A percentile compares a stretch with the other conserved stretches of the same genome.
phyloP scores from a whole-genome alignment of 2,113 vertebrate species.

The Xyrauchen texanus region DNA sequence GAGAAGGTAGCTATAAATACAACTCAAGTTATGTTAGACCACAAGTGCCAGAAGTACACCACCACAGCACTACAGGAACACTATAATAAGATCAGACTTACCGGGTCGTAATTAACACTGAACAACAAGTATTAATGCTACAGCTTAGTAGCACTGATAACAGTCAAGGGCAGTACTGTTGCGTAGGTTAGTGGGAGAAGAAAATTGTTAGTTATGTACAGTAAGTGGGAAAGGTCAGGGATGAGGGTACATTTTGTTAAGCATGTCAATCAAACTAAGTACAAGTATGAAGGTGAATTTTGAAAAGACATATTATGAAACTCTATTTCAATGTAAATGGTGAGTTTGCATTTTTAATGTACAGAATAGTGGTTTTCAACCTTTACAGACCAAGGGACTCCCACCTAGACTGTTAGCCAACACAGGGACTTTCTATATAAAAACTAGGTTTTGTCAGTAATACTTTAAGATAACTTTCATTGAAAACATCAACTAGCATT shows the following conservation, averaged over 20 bases:
- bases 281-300: background rate
- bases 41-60: background rate
- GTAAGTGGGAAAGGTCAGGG: background rate
- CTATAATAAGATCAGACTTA: slow-evolving; percentile 13
- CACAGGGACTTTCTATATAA: too few relatives aligned
- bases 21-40: background rate
- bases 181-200: background rate
- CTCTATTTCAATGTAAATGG: background rate
- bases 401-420: too few relatives aligned
- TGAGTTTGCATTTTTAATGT: background rate
- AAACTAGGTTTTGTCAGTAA: too few relatives aligned
- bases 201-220: background rate
- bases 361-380: too few relatives aligned
- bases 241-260: slow-evolving; percentile 9
- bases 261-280: slow-evolving; percentile 8
- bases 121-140: slow-evolving; percentile 10
- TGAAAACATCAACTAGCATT: too few relatives aligned
- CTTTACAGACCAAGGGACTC: too few relatives aligned
- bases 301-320: slow-evolving; percentile 1
- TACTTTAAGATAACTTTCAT: too few relatives aligned
- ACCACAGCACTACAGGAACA: slow-evolving; percentile 13
- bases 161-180: background rate
- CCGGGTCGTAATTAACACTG: background rate
- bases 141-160: background rate
- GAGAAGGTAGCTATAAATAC: slow-evolving; percentile 20